Percentiles rank a stretch among this genome's conserved stretches.
phyloP scores from a whole-genome alignment of 1,140 invertebrate species.

The Hyles vespertilio region DNA sequence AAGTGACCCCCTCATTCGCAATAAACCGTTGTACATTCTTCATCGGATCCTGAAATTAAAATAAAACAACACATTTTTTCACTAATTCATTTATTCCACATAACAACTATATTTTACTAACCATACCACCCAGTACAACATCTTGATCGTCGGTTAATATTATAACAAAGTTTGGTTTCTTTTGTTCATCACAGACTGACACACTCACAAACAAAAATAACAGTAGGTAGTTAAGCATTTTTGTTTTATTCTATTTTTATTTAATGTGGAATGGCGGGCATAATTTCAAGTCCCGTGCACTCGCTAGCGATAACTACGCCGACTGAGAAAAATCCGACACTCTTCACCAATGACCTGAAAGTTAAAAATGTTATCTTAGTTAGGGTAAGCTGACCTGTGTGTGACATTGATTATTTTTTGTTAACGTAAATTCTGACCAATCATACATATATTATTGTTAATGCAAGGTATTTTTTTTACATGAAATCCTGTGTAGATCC shows the following conservation, averaged over 20 bases:
- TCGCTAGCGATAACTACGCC: constrained; percentile 82
- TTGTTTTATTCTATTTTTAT: constrained; percentile 19
- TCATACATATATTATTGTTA: too few species aligned
- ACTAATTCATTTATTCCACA: constrained; percentile 54
- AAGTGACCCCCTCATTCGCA: constrained; percentile 79
- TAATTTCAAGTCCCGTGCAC: constrained; percentile 80
- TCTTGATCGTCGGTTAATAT: constrained; percentile 93
- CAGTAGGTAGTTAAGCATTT: constrained; percentile 59
- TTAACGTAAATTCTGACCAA: too few species aligned
- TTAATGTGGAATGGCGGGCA: constrained; percentile 74
- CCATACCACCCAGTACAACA: constrained; percentile 84
- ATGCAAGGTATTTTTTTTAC: too few species aligned
- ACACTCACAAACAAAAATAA: constrained; percentile 33
- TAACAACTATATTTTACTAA: constrained; percentile 68
- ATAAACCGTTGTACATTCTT: constrained; percentile 79
- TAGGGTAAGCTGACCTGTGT: too few species aligned
- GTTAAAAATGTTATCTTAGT: constrained; percentile 27
- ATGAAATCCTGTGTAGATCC: too few species aligned
- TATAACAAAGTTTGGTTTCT: constrained; percentile 84
- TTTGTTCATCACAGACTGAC: constrained; percentile 32
- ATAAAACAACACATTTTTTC: constrained; percentile 53
- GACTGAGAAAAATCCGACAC: constrained; percentile 80
- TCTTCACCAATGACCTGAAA: constrained; percentile 83
- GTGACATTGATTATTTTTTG: too few species aligned
- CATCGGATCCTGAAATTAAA: constrained; percentile 81